Evolutionary conservation across 1,140 invertebrate genomes (phyloP).

Genomic region (Thrips palmi): DNA sequence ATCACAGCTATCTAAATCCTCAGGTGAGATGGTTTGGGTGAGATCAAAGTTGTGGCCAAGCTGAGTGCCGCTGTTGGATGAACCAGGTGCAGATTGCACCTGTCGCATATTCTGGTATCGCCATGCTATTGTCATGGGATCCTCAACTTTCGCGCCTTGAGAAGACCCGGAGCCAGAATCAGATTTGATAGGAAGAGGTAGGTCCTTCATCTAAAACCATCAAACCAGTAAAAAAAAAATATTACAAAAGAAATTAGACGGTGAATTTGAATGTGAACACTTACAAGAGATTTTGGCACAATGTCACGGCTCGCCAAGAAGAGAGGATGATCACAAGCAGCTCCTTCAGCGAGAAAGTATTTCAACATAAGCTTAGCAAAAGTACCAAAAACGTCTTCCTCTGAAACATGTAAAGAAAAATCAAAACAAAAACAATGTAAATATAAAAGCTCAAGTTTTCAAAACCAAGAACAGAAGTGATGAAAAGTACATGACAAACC

Average conservation of each 20-base stretch:
- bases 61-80: background rate
- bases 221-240: background rate
- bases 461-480: constrained; percentile 3
- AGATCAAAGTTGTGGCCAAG: constrained; percentile 14
- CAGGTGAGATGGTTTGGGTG: constrained; percentile 4
- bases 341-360: constrained; percentile 67
- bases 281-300: constrained; percentile 39
- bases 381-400: constrained; percentile 57
- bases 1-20: no score
- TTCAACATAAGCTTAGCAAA: constrained; percentile 57
- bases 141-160: constrained; percentile 40
- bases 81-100: background rate
- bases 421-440: constrained; percentile 6
- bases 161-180: constrained; percentile 15
- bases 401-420: constrained; percentile 27
- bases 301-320: constrained; percentile 52
- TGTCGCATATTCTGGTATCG: constrained; percentile 4
- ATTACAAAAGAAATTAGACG: background rate
- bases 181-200: constrained; percentile 23
- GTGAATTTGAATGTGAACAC: constrained; percentile 17
- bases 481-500: constrained; percentile 22
- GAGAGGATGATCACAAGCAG: constrained; percentile 46
- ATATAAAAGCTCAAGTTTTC: constrained; percentile 1
- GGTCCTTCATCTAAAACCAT: constrained; percentile 16
- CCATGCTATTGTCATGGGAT: constrained; percentile 77